A percentile compares a stretch with the other conserved stretches of the same genome.
Evolutionary conservation across 1,140 invertebrate species (phyloP).

Genomic region (Apis laboriosa): DNA sequence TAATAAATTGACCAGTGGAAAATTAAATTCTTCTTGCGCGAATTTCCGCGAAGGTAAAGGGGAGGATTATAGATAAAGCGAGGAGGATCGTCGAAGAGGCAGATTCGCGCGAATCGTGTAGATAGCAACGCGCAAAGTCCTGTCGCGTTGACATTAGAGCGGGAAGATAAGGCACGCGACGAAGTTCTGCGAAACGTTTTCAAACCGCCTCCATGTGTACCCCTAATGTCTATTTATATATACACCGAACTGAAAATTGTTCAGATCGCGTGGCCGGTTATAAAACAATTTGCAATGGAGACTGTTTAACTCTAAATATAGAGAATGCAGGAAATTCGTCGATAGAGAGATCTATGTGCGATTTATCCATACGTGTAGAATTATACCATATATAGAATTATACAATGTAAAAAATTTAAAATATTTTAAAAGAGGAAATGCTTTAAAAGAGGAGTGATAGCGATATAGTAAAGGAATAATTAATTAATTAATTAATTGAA

Average conservation of each 20-base stretch:
- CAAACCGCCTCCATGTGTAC: background rate
- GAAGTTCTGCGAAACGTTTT: conserved; percentile 27
- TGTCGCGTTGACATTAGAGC: conserved; percentile 29
- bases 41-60: background rate
- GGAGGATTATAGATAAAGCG: background rate
- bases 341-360: background rate
- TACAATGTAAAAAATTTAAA: too few relatives aligned
- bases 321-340: background rate
- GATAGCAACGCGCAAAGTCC: conserved; percentile 4
- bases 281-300: background rate
- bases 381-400: too few relatives aligned
- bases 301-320: background rate
- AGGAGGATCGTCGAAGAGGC: background rate
- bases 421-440: too few relatives aligned
- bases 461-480: too few relatives aligned
- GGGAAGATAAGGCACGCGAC: conserved; percentile 24
- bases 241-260: background rate
- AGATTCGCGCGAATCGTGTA: background rate
- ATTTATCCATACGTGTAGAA: background rate
- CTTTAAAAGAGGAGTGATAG: too few relatives aligned
- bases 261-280: background rate
- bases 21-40: too few relatives aligned
- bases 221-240: conserved; percentile 10
- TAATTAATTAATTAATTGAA: too few relatives aligned
- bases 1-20: too few relatives aligned